phyloP scores from a whole-genome alignment of 2,113 vertebrate genomes.

The Hyperopisus bebe region DNA sequence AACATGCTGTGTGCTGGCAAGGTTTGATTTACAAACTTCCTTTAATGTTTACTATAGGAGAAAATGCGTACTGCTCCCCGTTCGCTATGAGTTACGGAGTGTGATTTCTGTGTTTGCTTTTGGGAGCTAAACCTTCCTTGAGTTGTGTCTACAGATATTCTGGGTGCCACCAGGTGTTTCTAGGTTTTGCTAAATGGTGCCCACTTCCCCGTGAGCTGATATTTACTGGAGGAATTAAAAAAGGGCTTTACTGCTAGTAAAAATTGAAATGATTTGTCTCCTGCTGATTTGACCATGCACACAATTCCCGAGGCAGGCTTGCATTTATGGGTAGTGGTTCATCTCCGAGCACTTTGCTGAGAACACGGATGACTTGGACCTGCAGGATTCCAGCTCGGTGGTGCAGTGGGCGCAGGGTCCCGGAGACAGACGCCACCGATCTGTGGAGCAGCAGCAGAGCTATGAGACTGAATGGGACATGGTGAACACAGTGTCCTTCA shows the following conservation, averaged over 20 bases:
- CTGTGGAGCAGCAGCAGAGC: constrained; percentile 70
- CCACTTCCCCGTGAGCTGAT: neutral
- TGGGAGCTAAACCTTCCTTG: neutral
- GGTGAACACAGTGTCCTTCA: constrained; percentile 85
- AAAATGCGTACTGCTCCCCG: neutral
- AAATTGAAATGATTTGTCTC: neutral
- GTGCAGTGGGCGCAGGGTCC: constrained; percentile 81
- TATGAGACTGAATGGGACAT: constrained; percentile 97
- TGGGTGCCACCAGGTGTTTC: neutral
- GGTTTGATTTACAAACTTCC: constrained; percentile 56
- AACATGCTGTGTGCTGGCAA: constrained; percentile 92
- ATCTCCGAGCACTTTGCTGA: no score
- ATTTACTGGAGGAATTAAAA: neutral
- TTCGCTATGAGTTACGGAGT: neutral
- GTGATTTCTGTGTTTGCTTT: neutral
- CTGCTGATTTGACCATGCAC: neutral
- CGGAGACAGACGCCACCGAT: constrained; percentile 57
- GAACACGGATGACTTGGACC: no score
- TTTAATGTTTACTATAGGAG: constrained; percentile 14
- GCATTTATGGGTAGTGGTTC: neutral
- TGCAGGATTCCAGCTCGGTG: constrained; percentile 92
- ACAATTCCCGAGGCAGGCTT: neutral
- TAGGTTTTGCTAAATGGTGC: neutral
- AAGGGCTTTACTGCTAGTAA: neutral
- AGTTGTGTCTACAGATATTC: neutral